Evolutionary conservation across 1,140 invertebrate species (phyloP), one percentile per base, ranked within the genome.

Genomic region (Aricia agestis): DNA sequence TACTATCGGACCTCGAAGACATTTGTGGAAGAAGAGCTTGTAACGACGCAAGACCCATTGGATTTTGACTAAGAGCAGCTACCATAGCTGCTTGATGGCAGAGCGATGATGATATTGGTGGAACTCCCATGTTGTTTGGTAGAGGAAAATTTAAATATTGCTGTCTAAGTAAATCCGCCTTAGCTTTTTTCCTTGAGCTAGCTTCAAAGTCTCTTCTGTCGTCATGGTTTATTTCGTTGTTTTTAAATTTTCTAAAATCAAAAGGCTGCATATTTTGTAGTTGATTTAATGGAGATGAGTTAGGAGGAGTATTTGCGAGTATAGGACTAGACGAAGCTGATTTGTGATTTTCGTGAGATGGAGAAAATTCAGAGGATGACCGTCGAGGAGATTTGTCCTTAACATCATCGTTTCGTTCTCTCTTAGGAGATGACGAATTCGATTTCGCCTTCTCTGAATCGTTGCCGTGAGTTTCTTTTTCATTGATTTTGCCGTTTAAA

Each of bases 231-330:
- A 75, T 82, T 57, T 77, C 80, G 58, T 45, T 74, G 58, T 89
- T 82, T 76, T 86, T 89, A 59, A 86, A 75, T 82, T 97, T 97
- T 18, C 97, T 94, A 83, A 97, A 98, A 85, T 98, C 97, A 86
- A 98, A 98, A 1, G 97, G 97, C 85, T 98, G 97, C 97, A 99
- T 98, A 78, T 95, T 98, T 90, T 98, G 97, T 25, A 98, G 92
- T 80, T 97, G 94, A 86, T 96, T 98, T 42, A 98, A 92, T 1
- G 98, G 97, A 6, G 97, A 97, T 76, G 93, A 93, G 76, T 93
- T 93, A 45, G 93, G 84, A 73, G 93, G 92, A 79, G 93, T 92
- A 79, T 90, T 93, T 63, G 91, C 89, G 66, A 93, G 87, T 15
- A 83, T 72, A 59, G 89, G 86, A 77, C 88, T 92, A 68, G 89